phyloP scores from a whole-genome alignment of 2,797 vertebrate species.

The Moxostoma hubbsi region DNA sequence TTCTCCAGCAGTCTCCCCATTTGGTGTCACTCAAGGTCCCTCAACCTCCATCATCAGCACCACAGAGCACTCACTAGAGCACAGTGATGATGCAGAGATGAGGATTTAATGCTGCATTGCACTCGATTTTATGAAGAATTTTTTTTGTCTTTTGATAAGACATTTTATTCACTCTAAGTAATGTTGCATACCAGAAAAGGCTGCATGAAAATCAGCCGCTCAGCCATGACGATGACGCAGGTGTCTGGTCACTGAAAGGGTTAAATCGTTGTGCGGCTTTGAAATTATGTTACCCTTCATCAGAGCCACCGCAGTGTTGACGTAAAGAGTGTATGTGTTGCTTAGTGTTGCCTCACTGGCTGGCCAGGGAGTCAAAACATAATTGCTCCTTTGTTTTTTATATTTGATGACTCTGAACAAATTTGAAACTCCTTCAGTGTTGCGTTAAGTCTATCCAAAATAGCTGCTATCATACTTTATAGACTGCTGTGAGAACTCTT shows the following conservation, averaged over 20 bases:
- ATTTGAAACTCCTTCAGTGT: slow-evolving; percentile 69
- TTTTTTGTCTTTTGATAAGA: slow-evolving; percentile 44
- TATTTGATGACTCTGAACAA: slow-evolving; percentile 65
- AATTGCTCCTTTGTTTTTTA: slow-evolving; percentile 70
- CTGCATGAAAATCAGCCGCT: slow-evolving; percentile 7
- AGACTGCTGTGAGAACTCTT: slow-evolving; percentile 58
- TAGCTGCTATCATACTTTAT: slow-evolving; percentile 64
- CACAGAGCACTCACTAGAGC: slow-evolving; percentile 88
- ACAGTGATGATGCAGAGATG: slow-evolving; percentile 90
- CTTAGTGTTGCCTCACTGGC: slow-evolving; percentile 80
- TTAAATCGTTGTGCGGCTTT: slow-evolving; percentile 47
- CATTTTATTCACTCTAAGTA: slow-evolving; percentile 19
- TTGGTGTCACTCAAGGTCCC: slow-evolving; percentile 94
- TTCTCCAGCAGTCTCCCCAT: slow-evolving; percentile 94
- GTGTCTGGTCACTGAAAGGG: slow-evolving; percentile 72
- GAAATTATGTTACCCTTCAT: slow-evolving; percentile 53
- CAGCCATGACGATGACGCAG: slow-evolving; percentile 69
- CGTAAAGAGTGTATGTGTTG: slow-evolving; percentile 70
- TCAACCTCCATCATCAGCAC: slow-evolving; percentile 92
- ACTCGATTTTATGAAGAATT: slow-evolving; percentile 20
- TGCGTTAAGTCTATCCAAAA: slow-evolving; percentile 71
- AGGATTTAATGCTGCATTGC: slow-evolving; percentile 82
- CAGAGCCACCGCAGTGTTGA: slow-evolving; percentile 57
- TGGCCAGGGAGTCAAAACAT: slow-evolving; percentile 81
- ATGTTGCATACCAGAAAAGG: slow-evolving; percentile 35